These are phyloP conservation scores for Catostylus mosaicus DNA, from an alignment of 30 jellyfish, hydroid and myxozoan species.

Conservation along the genomic window DNA sequence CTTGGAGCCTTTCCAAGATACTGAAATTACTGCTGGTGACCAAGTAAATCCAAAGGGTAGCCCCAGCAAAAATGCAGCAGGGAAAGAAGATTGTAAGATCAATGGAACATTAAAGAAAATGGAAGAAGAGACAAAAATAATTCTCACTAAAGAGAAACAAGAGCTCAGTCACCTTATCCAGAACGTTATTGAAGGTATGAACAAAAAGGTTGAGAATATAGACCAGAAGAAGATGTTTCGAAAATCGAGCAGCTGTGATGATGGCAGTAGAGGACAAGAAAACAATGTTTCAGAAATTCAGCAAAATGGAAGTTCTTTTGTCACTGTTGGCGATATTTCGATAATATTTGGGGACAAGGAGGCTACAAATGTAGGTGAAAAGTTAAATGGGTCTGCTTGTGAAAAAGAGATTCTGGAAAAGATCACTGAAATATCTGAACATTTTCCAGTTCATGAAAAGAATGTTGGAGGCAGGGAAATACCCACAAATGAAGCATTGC, in stretches of 20 bases:
- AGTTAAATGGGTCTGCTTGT: not conserved
- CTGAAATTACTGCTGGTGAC: no score
- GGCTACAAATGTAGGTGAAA: not conserved
- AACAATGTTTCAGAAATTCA: not conserved
- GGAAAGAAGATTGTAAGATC: no score
- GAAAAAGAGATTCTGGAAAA: not conserved
- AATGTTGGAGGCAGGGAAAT: not conserved
- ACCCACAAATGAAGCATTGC: not conserved
- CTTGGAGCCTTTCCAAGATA: no score
- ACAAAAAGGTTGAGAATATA: not conserved
- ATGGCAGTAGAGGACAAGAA: not conserved
- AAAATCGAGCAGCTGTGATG: not conserved
- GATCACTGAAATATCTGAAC: not conserved
- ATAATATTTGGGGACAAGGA: constrained; percentile 5
- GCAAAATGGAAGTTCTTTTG: constrained; percentile 19
- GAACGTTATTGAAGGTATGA: not conserved
- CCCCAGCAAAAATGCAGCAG: no score
- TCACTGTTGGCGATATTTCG: constrained; percentile 14
- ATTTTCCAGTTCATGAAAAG: not conserved
- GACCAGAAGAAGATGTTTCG: not conserved
- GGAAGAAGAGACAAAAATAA: no score
- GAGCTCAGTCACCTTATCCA: no score
- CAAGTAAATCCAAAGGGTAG: no score
- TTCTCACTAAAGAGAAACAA: no score
- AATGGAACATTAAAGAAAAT: no score